phyloP scores from a whole-genome alignment of 2,888 invertebrate species.

The Notodonta dromedarius region DNA sequence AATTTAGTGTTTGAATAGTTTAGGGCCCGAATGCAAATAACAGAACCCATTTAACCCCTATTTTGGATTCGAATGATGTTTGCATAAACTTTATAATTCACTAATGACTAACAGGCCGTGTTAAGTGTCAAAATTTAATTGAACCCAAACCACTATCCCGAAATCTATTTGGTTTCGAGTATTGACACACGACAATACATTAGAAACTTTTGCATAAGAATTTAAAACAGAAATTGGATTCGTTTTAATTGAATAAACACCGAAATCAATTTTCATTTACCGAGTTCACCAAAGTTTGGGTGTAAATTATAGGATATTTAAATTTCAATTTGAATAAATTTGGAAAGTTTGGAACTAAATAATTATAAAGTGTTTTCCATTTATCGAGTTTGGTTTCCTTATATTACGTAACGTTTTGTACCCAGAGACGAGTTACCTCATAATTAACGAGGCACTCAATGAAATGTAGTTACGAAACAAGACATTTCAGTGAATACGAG shows the following conservation, averaged over 20 bases:
- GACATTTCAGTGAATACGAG: no score
- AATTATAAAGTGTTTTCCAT: not conserved
- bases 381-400: not conserved
- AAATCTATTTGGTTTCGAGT: slow-evolving; percentile 40
- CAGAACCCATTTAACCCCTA: slow-evolving; percentile 1
- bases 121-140: slow-evolving; percentile 35
- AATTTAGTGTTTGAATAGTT: not conserved
- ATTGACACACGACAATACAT: slow-evolving; percentile 29
- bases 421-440: slow-evolving; percentile 9
- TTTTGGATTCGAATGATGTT: slow-evolving; percentile 2
- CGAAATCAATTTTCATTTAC: slow-evolving; percentile 57
- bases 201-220: slow-evolving; percentile 48
- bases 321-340: slow-evolving; percentile 53
- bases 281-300: slow-evolving; percentile 43
- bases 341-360: slow-evolving; percentile 29
- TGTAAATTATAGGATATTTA: slow-evolving; percentile 44
- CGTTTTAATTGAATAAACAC: slow-evolving; percentile 54
- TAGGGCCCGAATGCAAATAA: not conserved
- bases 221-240: slow-evolving; percentile 49
- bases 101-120: slow-evolving; percentile 13
- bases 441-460: not conserved
- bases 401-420: not conserved
- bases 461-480: not conserved
- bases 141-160: slow-evolving; percentile 26
- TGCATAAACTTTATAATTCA: slow-evolving; percentile 15